Percentiles rank a stretch among this genome's conserved stretches.
Conservation (phyloP, 2,797 vertebrate genomes). For the Typhlichthys subterraneus region DNA sequence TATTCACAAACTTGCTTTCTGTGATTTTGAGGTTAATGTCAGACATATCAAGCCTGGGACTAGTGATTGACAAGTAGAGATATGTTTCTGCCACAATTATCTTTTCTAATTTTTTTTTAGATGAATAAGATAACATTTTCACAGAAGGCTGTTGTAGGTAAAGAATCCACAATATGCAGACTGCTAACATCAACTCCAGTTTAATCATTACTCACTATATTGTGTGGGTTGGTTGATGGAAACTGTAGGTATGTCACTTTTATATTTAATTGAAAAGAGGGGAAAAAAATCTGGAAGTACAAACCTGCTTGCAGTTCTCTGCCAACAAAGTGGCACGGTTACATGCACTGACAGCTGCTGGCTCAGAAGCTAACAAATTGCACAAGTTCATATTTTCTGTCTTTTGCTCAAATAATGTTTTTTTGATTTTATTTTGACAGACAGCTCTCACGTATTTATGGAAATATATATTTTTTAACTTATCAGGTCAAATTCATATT, state of each 20-base stretch:
- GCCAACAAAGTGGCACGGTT: conserved; percentile 15
- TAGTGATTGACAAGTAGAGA: conserved; percentile 70
- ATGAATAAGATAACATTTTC: conserved; percentile 59
- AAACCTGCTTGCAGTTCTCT: conserved; percentile 36
- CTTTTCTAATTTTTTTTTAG: conserved; percentile 26
- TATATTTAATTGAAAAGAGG: conserved; percentile 41
- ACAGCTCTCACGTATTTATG: conserved; percentile 53
- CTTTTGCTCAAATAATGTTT: conserved; percentile 37
- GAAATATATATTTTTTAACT: conserved; percentile 59
- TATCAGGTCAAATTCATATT: conserved; percentile 64
- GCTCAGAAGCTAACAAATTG: conserved; percentile 54
- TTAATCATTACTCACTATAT: conserved; percentile 56
- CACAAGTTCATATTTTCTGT: conserved; percentile 24
- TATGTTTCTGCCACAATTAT: conserved; percentile 62
- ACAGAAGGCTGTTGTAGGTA: conserved; percentile 19
- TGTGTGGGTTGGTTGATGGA: conserved; percentile 28
- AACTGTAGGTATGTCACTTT: conserved; percentile 34
- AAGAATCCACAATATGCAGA: too few relatives aligned
- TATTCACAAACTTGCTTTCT: conserved; percentile 23
- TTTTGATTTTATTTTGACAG: conserved; percentile 47
- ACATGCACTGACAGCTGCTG: conserved; percentile 46
- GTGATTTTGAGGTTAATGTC: conserved; percentile 68
- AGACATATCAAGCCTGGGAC: conserved; percentile 72
- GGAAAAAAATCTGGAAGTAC: conserved; percentile 42
- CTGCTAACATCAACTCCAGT: conserved; percentile 29